phyloP scores from a whole-genome alignment of 2,888 invertebrate species.

The Philopedon plagiatum region DNA sequence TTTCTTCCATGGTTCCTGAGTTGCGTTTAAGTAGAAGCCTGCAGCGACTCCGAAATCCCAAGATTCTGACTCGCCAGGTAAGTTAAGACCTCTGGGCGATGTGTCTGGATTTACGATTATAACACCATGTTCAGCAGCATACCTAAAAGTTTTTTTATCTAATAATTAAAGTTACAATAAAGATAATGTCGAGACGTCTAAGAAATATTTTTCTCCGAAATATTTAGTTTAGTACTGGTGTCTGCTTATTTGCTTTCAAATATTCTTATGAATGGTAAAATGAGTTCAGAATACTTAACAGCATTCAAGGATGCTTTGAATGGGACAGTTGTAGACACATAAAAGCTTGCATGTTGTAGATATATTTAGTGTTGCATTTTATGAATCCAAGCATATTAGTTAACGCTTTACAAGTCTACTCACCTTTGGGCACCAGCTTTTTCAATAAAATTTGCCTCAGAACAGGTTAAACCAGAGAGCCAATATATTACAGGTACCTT shows the following conservation, averaged over 20 bases:
- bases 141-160: conserved; percentile 65
- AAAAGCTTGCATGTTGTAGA: no score
- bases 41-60: conserved; percentile 98
- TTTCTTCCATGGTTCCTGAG: conserved; percentile 90
- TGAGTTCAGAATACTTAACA: no score
- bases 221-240: no score
- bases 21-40: conserved; percentile 96
- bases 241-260: no score
- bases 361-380: no score
- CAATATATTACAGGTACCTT: conserved; percentile 89
- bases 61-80: conserved; percentile 91
- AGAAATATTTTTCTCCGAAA: no score
- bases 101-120: conserved; percentile 96
- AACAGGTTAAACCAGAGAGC: conserved; percentile 94
- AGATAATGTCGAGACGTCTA: not conserved
- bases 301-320: no score
- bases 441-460: conserved; percentile 94
- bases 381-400: not conserved
- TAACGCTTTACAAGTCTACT: not conserved
- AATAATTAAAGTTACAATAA: not conserved
- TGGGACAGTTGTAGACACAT: no score
- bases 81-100: conserved; percentile 90
- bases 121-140: conserved; percentile 88
- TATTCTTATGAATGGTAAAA: no score
- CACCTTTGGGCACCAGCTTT: conserved; percentile 94